Evolutionary conservation across 2,797 vertebrate genomes (phyloP).

Genomic region (Scleropages formosus): DNA sequence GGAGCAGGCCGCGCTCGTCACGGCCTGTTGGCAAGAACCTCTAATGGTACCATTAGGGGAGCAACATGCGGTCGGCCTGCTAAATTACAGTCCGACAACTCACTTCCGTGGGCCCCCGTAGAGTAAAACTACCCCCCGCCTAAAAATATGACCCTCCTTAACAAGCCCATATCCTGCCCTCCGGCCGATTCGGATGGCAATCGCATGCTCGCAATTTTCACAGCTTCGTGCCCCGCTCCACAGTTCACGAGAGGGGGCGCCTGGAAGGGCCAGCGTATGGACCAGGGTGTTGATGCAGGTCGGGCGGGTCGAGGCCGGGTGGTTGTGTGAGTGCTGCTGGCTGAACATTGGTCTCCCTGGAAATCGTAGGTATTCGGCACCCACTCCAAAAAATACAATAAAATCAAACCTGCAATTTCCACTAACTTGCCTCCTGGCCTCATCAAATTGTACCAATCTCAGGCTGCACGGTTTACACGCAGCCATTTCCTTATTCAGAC

Average conservation of each 20-base stretch:
- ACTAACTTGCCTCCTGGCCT: slow-evolving; percentile 26
- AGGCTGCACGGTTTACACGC: neutral
- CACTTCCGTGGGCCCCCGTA: slow-evolving; percentile 15
- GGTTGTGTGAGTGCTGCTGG: neutral
- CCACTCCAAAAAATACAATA: slow-evolving; percentile 43
- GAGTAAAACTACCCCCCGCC: neutral
- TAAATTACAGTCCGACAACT: slow-evolving; percentile 39
- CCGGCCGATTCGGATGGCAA: slow-evolving; percentile 41
- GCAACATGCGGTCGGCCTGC: slow-evolving; percentile 36
- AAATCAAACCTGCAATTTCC: slow-evolving; percentile 50
- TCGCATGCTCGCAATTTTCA: slow-evolving; percentile 37
- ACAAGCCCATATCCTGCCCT: slow-evolving; percentile 17
- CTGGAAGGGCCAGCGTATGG: neutral
- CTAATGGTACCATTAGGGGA: slow-evolving; percentile 38
- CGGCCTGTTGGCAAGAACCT: slow-evolving; percentile 19
- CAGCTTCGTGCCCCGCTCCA: slow-evolving; percentile 36
- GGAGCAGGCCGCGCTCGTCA: neutral
- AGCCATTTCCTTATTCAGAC: slow-evolving; percentile 17
- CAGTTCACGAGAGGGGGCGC: slow-evolving; percentile 3
- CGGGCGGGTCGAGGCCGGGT: slow-evolving; percentile 24
- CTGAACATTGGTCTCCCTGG: slow-evolving; percentile 33
- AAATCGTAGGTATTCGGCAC: slow-evolving; percentile 42
- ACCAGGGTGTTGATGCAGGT: slow-evolving; percentile 7
- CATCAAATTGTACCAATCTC: slow-evolving; percentile 39
- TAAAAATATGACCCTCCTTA: neutral